A percentile compares a stretch with the other conserved stretches of the same genome.
Conservation (phyloP, 2,888 invertebrate species). For the Drosophila putrida region DNA sequence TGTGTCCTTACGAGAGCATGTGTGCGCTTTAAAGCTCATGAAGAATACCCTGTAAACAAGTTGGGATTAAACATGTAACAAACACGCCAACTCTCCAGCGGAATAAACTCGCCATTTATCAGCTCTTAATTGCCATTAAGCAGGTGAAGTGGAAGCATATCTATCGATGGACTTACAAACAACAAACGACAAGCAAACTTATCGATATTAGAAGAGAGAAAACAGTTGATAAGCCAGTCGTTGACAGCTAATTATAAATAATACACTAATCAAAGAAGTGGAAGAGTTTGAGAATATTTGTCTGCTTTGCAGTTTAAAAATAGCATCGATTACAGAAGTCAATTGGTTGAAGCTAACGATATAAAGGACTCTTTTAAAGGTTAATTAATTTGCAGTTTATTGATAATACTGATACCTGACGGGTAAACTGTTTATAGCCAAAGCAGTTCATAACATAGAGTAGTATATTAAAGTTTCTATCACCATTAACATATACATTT, state of each 20-base stretch:
- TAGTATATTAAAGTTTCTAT: too few species aligned
- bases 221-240: not conserved
- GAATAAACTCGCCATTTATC: constrained; percentile 14
- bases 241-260: not conserved
- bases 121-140: constrained; percentile 2
- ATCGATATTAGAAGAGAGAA: not conserved
- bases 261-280: too few species aligned
- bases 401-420: not conserved
- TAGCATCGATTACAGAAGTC: too few species aligned
- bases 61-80: constrained; percentile 9
- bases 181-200: not conserved
- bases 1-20: constrained; percentile 3
- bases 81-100: constrained; percentile 2
- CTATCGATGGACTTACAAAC: constrained; percentile 3
- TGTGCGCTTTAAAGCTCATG: constrained; percentile 33
- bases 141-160: constrained; percentile 4
- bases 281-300: too few species aligned
- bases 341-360: too few species aligned
- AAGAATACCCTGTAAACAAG: constrained; percentile 43
- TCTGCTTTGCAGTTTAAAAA: too few species aligned
- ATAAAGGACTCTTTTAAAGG: not conserved
- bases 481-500: too few species aligned
- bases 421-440: not conserved
- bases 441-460: not conserved
- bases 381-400: not conserved